Evolutionary conservation across 2,888 invertebrate genomes (phyloP).

Genomic region (Erebia ligea): DNA sequence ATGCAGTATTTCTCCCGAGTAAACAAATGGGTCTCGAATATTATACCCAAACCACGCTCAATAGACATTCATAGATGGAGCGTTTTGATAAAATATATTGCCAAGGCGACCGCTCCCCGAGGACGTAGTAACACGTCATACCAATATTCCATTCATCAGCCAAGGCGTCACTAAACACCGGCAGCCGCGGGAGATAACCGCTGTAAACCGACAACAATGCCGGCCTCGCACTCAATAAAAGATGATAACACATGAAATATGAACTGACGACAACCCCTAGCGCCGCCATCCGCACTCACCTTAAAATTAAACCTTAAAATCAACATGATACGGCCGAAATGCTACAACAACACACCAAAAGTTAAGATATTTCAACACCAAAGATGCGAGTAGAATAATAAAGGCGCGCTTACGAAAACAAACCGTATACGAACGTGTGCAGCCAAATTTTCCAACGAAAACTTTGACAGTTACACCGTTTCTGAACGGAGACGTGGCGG

Average conservation of each 20-base stretch:
- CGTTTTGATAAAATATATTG: constrained; percentile 42
- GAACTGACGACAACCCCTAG: constrained; percentile 76
- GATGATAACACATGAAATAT: constrained; percentile 83
- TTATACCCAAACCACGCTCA: constrained; percentile 30
- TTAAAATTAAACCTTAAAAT: constrained; percentile 45
- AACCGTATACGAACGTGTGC: constrained; percentile 71
- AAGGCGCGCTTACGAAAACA: constrained; percentile 75
- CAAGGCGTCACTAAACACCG: constrained; percentile 75
- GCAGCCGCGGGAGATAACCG: constrained; percentile 75
- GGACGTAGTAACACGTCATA: constrained; percentile 50
- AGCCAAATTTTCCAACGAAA: constrained; percentile 78
- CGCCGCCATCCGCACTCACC: constrained; percentile 40
- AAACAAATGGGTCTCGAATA: constrained; percentile 14
- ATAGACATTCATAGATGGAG: constrained; percentile 35
- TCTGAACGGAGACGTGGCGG: constrained; percentile 70
- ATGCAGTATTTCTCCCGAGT: background rate
- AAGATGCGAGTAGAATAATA: constrained; percentile 64
- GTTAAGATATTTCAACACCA: constrained; percentile 57
- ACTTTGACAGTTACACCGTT: constrained; percentile 77
- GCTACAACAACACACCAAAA: constrained; percentile 31
- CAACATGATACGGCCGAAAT: constrained; percentile 45
- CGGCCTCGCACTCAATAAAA: constrained; percentile 82
- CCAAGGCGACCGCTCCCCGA: constrained; percentile 43
- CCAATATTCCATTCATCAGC: constrained; percentile 78
- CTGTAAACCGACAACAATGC: constrained; percentile 81